A percentile compares a stretch with the other conserved stretches of the same genome.
These are phyloP conservation scores for Nymphalis c-album DNA, from an alignment of 2,888 invertebrate genomes.

Conservation along the genomic window DNA sequence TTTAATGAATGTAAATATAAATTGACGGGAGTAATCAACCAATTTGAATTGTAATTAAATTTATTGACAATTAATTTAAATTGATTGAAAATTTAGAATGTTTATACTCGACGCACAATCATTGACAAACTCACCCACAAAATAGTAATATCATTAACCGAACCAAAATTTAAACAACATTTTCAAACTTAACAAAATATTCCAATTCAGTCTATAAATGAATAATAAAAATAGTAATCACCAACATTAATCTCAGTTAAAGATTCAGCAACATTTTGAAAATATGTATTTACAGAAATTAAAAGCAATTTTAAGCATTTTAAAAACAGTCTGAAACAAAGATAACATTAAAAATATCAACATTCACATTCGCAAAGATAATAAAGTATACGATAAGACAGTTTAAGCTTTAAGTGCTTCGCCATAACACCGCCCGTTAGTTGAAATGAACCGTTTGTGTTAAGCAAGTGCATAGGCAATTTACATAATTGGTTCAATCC, in stretches of 20 bases:
- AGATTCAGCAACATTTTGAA: no score
- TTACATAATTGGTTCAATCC: slow-evolving; percentile 37
- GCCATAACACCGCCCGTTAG: slow-evolving; percentile 20
- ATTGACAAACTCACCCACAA: not conserved
- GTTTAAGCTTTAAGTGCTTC: slow-evolving; percentile 22
- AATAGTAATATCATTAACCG: not conserved
- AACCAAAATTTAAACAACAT: not conserved
- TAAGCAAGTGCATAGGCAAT: slow-evolving; percentile 37
- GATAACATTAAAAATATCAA: not conserved
- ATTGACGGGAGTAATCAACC: slow-evolving; percentile 7
- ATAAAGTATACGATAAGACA: slow-evolving; percentile 17
- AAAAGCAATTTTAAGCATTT: no score
- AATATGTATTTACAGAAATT: no score
- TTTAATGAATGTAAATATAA: slow-evolving; percentile 1
- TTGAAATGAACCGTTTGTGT: slow-evolving; percentile 35
- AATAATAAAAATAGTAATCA: no score
- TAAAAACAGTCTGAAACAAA: not conserved
- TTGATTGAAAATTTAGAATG: slow-evolving; percentile 7
- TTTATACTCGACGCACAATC: not conserved
- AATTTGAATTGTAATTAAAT: slow-evolving; percentile 5
- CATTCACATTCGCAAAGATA: slow-evolving; percentile 6
- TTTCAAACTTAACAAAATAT: no score
- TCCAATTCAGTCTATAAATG: no score
- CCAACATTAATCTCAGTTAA: no score
- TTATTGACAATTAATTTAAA: slow-evolving; percentile 10